phyloP scores from a whole-genome alignment of 1,140 invertebrate genomes.

The Asobara japonica region DNA sequence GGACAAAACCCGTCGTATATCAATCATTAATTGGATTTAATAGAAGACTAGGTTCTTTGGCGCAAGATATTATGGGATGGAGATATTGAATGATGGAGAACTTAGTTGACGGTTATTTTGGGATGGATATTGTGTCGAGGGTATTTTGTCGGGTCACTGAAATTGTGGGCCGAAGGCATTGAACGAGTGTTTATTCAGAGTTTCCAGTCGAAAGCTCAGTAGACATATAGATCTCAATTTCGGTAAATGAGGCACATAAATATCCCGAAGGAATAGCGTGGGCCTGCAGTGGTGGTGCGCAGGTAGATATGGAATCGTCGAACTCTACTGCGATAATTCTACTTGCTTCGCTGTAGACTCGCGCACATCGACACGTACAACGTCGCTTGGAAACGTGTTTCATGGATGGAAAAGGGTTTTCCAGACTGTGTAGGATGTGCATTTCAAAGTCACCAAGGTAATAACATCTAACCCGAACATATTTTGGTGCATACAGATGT shows the following conservation, averaged over 20 bases:
- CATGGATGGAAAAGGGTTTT: background rate
- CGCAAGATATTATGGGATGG: too few species aligned
- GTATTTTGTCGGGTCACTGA: too few species aligned
- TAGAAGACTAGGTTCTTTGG: too few species aligned
- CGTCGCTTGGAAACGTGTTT: slow-evolving; percentile 26
- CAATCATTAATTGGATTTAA: too few species aligned
- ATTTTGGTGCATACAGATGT: background rate
- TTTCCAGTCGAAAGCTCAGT: background rate
- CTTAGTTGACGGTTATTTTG: too few species aligned
- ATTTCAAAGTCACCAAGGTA: slow-evolving; percentile 34
- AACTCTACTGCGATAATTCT: slow-evolving; percentile 37
- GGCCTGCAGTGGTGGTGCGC: background rate
- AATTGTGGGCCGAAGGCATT: background rate
- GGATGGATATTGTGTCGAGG: too few species aligned
- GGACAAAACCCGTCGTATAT: too few species aligned
- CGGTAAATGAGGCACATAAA: slow-evolving; percentile 26
- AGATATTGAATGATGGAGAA: too few species aligned
- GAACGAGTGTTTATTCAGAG: background rate
- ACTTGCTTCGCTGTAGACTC: background rate
- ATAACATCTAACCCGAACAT: slow-evolving; percentile 22
- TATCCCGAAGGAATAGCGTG: slow-evolving; percentile 28
- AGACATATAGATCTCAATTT: slow-evolving; percentile 8
- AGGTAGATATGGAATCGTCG: slow-evolving; percentile 24
- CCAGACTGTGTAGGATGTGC: slow-evolving; percentile 18
- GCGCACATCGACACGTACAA: slow-evolving; percentile 19